Base-by-base conservation (phyloP, 2,113 vertebrate species). In the Tragelaphus strepsiceros region DNA sequence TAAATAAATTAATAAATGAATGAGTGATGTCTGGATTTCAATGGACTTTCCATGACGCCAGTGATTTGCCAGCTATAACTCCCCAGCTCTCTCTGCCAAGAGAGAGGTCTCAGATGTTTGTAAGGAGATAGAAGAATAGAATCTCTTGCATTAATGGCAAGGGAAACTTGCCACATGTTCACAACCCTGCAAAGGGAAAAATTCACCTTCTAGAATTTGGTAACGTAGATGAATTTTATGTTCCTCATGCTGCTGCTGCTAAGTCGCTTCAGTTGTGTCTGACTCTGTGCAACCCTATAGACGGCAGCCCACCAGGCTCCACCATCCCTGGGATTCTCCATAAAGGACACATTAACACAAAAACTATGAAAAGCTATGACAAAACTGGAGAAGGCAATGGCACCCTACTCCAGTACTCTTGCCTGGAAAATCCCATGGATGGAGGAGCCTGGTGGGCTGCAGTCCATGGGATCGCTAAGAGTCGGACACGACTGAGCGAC, bases 51-150 rank as follows among this genome's bases (percentile, higher is more conserved):
- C 17, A 7, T 5, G 78, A n/a, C 2, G 19, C 39, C 28, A 6
- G 80, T 19, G 30, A 71, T 7, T 28, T 3, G 9, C 1, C 49
- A 22, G 0, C n/a, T 8, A 1, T 12, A 11, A 7, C n/a, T 85
- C 19, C 30, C 32, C 14, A 3, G 17, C 39, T 80, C 39, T 64
- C n/a, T 12, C 9, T 49, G 30, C n/a, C 89, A 19, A 74, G 9
- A 62, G 32, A 71, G 53, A 15, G 35, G 53, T n/a, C 90, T 88
- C 78, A 26, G 64, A 53, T 5, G 11, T 12, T 12, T 56, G 26
- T 53, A 30, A 61, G 30, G 53, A 88, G 35, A 17, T 4, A 1
- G 17, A 24, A 49, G 53, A 43, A 81, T 7, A 22, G 32, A 58
- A 49, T 7, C 67, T 59, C 15, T 56, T 43, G 13, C 16, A 39